A percentile compares a stretch with the other conserved stretches of the same genome.
phyloP scores from a whole-genome alignment of 1,140 invertebrate species.

The Pogonomyrmex californicus region DNA sequence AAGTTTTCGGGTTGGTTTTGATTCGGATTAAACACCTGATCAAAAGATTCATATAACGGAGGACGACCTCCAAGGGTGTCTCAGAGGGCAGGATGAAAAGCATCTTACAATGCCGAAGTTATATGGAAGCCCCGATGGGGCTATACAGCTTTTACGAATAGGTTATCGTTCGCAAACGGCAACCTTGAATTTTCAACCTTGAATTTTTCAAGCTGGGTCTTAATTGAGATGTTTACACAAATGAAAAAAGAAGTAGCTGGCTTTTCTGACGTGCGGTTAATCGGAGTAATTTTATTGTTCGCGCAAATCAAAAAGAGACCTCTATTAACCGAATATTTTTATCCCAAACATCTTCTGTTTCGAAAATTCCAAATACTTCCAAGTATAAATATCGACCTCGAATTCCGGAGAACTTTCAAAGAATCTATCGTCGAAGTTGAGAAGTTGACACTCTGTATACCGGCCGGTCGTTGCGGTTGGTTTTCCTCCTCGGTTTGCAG shows the following conservation, averaged over 20 bases:
- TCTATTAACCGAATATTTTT: not conserved
- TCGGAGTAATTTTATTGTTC: not conserved
- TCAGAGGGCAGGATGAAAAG: not conserved
- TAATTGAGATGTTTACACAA: not conserved
- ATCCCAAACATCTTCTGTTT: not conserved
- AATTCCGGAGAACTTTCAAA: not conserved
- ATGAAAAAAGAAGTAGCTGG: not conserved
- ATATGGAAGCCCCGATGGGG: not conserved
- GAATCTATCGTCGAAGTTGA: not conserved
- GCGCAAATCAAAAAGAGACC: not conserved
- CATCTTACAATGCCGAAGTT: not conserved
- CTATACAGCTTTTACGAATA: not conserved
- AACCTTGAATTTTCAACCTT: not conserved
- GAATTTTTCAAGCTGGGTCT: not conserved
- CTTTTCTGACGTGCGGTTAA: not conserved
- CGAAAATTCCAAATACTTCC: not conserved
- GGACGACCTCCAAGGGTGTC: not conserved
- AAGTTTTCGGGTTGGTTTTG: not conserved
- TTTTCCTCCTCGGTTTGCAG: constrained; percentile 69
- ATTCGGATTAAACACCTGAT: not conserved
- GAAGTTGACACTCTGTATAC: constrained; percentile 21
- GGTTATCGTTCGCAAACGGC: not conserved
- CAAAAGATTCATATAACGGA: not conserved
- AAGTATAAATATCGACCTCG: not conserved
- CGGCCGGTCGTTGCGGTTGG: constrained; percentile 66